Conservation (phyloP, 2,113 vertebrate species). For the Tapirus terrestris region DNA sequence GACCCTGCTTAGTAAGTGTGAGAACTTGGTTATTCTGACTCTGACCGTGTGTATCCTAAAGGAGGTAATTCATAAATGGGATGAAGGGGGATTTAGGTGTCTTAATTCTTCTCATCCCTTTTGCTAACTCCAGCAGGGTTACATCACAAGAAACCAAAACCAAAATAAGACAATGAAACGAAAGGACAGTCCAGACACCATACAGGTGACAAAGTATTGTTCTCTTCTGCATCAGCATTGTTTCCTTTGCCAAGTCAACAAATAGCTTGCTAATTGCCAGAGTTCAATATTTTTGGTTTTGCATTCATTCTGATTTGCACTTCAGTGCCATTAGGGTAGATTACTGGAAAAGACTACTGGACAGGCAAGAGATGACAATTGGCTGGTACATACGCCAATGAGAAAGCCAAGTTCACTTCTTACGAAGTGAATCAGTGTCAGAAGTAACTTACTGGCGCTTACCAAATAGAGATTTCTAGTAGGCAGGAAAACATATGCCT, state of each 20-base stretch:
- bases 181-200: neutral
- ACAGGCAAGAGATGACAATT: too few species aligned
- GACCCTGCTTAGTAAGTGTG: neutral
- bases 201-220: conserved; percentile 13
- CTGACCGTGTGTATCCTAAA: neutral
- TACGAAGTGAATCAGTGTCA: neutral
- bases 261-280: conserved; percentile 44
- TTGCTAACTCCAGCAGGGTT: neutral
- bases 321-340: neutral
- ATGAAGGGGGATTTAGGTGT: neutral
- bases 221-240: conserved; percentile 3
- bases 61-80: neutral
- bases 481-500: neutral
- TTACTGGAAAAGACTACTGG: neutral
- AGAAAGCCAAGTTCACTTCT: neutral
- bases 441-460: neutral
- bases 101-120: neutral
- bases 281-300: neutral
- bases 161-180: neutral
- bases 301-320: neutral
- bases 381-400: neutral
- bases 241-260: conserved; percentile 26
- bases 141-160: neutral
- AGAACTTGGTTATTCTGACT: neutral
- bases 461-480: neutral